Percentiles rank a stretch among this genome's conserved stretches.
Conservation (phyloP, 2,113 vertebrate genomes). For the cat (Felis catus) region F.catus_Fca126_mat1.0 CM031419.1:141330001-141330500, state of each 20-base stretch:
- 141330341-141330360: background rate
- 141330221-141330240: background rate
- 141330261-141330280: background rate
- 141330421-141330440: slow-evolving; percentile 7
- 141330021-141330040: background rate
- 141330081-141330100: background rate
- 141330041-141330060: background rate
- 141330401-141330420: background rate
- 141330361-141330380: background rate
- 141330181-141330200: background rate
- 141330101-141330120: background rate
- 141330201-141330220: background rate
- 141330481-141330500: slow-evolving; percentile 26
- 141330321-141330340: background rate
- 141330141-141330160: slow-evolving; percentile 24
- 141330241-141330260: background rate
- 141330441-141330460: slow-evolving; percentile 8
- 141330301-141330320: background rate
- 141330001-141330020: background rate
- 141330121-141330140: background rate
- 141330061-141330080: background rate
- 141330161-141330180: background rate
- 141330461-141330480: background rate
- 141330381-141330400: background rate
- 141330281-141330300: background rate